These are phyloP conservation scores for Aquatica leii DNA, from an alignment of 2,888 invertebrate species.

Conservation along the genomic window DNA sequence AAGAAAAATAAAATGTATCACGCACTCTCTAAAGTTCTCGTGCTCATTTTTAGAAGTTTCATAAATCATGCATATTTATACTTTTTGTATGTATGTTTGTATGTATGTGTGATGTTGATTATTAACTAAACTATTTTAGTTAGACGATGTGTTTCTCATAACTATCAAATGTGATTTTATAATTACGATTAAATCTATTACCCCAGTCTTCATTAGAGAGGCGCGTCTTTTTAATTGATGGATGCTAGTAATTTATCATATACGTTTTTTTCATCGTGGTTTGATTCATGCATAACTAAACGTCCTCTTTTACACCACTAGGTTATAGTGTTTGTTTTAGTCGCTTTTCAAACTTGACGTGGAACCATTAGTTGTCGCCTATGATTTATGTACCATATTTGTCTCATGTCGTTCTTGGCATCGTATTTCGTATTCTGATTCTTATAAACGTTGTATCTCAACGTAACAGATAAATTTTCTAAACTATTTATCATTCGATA, in stretches of 20 bases:
- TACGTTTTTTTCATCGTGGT: slow-evolving; percentile 1
- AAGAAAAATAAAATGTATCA: slow-evolving; percentile 40
- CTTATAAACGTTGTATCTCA: slow-evolving; percentile 30
- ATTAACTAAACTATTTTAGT: slow-evolving; percentile 8
- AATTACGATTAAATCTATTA: not conserved
- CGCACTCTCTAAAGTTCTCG: slow-evolving; percentile 34
- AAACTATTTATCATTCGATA: slow-evolving; percentile 32
- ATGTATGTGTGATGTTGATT: not conserved
- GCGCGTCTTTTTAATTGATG: slow-evolving; percentile 16
- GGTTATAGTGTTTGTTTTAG: slow-evolving; percentile 32
- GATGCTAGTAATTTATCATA: slow-evolving; percentile 17
- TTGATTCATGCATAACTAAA: slow-evolving; percentile 19
- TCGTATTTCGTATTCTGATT: slow-evolving; percentile 32
- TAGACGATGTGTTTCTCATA: not conserved
- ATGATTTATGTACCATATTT: slow-evolving; percentile 34
- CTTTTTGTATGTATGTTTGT: slow-evolving; percentile 2
- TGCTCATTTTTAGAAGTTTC: slow-evolving; percentile 37
- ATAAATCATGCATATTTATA: slow-evolving; percentile 33
- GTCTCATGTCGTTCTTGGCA: slow-evolving; percentile 34
- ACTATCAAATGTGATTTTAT: too few species aligned
- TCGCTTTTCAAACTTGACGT: slow-evolving; percentile 32
- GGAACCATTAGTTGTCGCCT: slow-evolving; percentile 33
- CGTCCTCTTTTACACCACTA: slow-evolving; percentile 12
- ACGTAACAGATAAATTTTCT: slow-evolving; percentile 28
- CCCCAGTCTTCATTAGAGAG: not conserved